Evolutionary conservation across 2,113 vertebrate genomes (phyloP), one percentile per base, ranked within the genome.

Genomic region (Rhea americana): DNA sequence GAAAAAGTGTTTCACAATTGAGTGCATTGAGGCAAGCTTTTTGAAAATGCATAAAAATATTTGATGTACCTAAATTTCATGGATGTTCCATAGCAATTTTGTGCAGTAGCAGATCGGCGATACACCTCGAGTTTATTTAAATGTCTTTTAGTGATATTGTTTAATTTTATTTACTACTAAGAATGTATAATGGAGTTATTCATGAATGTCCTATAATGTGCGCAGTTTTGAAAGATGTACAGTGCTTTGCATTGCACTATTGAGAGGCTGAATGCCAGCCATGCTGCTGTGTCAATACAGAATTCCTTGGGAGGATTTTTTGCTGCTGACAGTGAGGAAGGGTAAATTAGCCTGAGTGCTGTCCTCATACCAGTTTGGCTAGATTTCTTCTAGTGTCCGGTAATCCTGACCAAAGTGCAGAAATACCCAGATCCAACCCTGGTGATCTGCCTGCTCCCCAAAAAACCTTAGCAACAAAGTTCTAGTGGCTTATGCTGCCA

Each of bases 211-310:
- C 14, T 45, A 1, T 14, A 56, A 9, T 0, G 5, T 16, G 35
- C 16, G 11, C 17, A 58, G 30, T 41, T 89, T 14, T 53, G 45
- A n/a, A 87, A 66, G 67, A 39, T 74, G 18, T n/a, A 75, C 28
- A 30, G 47, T 45, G 59, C 28, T 45, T 43, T 30, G 78, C 8
- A 19, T 22, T 2, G 1, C 43, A 32, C 35, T 39, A 37, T 24
- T 35, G 71, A 48, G 32, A 58, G 68, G 17, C 0, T 1, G 35
- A 47, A 24, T 21, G 13, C 18, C 0, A 0, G 39, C 47, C 43
- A 14, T 22, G 10, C 7, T 56, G 39, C 17, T 12, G 9, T 24
- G 14, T 37, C 67, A 1, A 0, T 58, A 18, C 45, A 10, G 50
- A 86, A 71, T 59, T 91, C 35, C 6, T 0, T 32, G 21, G 37